Evolutionary conservation across 2,113 vertebrate genomes (phyloP).

Genomic region (Terrapene triunguis): DNA sequence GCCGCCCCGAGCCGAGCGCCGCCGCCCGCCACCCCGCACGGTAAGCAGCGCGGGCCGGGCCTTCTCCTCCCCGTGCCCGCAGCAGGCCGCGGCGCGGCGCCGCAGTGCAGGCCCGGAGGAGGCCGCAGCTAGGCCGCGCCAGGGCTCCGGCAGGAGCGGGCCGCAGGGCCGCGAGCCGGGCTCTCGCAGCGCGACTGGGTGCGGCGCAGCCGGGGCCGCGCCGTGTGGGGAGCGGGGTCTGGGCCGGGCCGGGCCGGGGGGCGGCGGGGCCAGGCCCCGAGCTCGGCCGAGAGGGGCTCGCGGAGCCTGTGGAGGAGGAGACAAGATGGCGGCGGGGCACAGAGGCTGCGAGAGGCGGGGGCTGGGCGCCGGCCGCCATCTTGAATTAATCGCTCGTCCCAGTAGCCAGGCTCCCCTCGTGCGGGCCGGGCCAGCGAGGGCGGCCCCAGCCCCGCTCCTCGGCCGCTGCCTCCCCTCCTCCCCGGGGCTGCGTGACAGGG

Average conservation of each 20-base stretch:
- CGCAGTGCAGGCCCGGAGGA: constrained; percentile 84
- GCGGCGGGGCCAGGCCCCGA: constrained; percentile 23
- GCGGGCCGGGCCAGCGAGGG: constrained; percentile 68
- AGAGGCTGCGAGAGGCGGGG: constrained; percentile 63
- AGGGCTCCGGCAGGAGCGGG: neutral
- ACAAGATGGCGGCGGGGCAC: constrained; percentile 65
- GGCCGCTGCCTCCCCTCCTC: neutral
- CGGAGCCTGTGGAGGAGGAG: constrained; percentile 47
- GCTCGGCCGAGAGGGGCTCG: constrained; percentile 50
- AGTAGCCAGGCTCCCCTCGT: constrained; percentile 53
- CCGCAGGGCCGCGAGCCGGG: neutral
- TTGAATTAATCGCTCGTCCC: constrained; percentile 73
- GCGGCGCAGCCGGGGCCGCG: neutral
- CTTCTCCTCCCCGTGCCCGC: constrained; percentile 44
- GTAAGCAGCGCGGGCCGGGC: constrained; percentile 71
- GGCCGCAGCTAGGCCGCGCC: constrained; percentile 84
- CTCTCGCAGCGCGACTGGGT: neutral
- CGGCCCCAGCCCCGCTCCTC: constrained; percentile 56
- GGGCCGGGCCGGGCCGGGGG: neutral
- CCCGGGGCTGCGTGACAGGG: neutral
- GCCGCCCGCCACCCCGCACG: constrained; percentile 54
- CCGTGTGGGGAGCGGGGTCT: neutral
- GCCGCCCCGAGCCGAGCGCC: constrained; percentile 73
- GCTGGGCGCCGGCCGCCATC: constrained; percentile 79
- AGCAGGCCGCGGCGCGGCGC: constrained; percentile 65